Evolutionary conservation across 2,797 vertebrate genomes (phyloP), one percentile per base, ranked within the genome.

Genomic region (Chlorospingus flavigularis): DNA sequence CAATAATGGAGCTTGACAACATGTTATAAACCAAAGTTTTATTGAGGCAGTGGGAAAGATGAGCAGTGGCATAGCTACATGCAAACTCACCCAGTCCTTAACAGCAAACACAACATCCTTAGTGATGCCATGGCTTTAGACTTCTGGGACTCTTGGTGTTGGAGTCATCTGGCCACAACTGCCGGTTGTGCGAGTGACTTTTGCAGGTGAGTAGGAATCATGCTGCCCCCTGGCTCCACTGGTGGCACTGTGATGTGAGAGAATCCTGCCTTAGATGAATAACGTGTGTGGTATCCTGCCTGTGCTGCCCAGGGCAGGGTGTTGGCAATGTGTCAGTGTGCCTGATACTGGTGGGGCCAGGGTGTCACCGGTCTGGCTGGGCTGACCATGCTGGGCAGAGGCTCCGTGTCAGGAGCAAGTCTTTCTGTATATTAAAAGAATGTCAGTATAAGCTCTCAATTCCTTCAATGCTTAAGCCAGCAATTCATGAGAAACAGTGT

Each of bases 21-120:
- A 8, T 5, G 9, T 75, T 78, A 40, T 17, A 58, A 83, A 43
- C 10, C 14, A 66, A 33, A 13, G 14, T 54, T 84, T 55, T 70
- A 21, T 6, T 61, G 51, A 80, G 61, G 23, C 25, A n/a, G 10
- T n/a, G 60, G 25, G 31, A 76, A 68, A 73, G 31, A 55, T 16
- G 6, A 80, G 37, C 31, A 83, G 10, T 20, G 23, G 7, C 0
- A 0, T 3, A 6, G 47, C 14, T 30, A 10, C 31, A n/a, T 1
- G 5, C 25, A n/a, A 53, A 33, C 21, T 68, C 19, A 35, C 18
- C 26, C 37, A 68, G 4, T 57, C 28, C 8, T 19, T 33, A 62
- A 0, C 1, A 81, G 13, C 82, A 80, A 73, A 33, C 23, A 57
- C 21, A 48, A 4, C 25, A 73, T 57, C 28, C 17, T 39, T 26